Evolutionary conservation across 2,113 vertebrate species (phyloP).

Genomic region (Podarcis cretensis): DNA sequence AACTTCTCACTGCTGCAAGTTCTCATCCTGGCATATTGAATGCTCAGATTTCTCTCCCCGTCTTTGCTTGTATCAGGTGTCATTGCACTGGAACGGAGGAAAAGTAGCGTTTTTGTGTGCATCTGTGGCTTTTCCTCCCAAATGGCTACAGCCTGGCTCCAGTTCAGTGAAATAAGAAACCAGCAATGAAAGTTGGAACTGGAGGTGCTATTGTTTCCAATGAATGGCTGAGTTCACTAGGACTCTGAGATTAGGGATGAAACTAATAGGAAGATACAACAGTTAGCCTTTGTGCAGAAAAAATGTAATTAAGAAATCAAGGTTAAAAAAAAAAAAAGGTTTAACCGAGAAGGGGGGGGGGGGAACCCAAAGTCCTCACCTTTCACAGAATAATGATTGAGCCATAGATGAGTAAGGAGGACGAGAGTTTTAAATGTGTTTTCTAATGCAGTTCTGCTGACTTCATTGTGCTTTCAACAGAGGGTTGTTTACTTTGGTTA

Average conservation of each 20-base stretch:
- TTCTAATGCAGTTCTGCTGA: not conserved
- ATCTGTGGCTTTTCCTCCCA: constrained; percentile 46
- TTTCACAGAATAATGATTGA: not conserved
- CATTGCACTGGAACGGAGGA: constrained; percentile 56
- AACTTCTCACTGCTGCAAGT: constrained; percentile 29
- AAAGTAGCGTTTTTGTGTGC: constrained; percentile 66
- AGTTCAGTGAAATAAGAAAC: constrained; percentile 67
- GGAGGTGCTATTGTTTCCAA: constrained; percentile 70
- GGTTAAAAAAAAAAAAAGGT: not conserved
- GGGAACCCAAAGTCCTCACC: not conserved
- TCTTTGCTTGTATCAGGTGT: constrained; percentile 68
- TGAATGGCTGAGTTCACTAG: constrained; percentile 54
- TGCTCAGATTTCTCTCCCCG: constrained; percentile 38
- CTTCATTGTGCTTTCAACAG: not conserved
- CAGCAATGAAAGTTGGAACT: constrained; percentile 57
- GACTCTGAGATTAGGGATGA: constrained; percentile 63
- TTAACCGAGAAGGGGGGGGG: not conserved
- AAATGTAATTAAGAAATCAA: constrained; percentile 65
- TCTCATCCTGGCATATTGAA: constrained; percentile 59
- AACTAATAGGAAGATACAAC: constrained; percentile 65
- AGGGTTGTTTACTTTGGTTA: not conserved
- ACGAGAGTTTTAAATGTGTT: not conserved
- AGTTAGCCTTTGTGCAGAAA: constrained; percentile 59
- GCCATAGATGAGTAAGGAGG: not conserved
- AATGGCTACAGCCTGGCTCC: constrained; percentile 59